These are phyloP conservation scores for Schizotus pectinicornis DNA, from an alignment of 2,888 invertebrate species.

Conservation along the genomic window DNA sequence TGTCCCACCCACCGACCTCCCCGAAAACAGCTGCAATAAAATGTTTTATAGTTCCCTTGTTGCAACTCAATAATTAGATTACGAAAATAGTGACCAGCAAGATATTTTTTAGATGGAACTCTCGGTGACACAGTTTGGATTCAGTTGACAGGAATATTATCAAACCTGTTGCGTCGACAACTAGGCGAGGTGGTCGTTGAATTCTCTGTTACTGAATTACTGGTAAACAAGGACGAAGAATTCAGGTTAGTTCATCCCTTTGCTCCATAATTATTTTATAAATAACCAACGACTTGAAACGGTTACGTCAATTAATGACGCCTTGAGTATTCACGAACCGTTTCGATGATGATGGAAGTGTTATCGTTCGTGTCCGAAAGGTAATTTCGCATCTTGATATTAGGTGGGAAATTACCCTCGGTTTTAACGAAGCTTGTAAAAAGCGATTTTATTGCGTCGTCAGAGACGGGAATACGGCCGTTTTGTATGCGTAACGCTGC, in stretches of 20 bases:
- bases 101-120: slow-evolving; percentile 41
- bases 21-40: slow-evolving; percentile 9
- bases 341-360: not conserved
- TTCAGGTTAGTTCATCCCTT: slow-evolving; percentile 43
- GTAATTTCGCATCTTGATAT: slow-evolving; percentile 18
- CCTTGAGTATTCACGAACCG: too few species aligned
- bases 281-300: too few species aligned
- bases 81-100: too few species aligned
- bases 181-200: slow-evolving; percentile 52
- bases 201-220: slow-evolving; percentile 52
- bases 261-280: too few species aligned
- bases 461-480: not conserved
- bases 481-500: slow-evolving; percentile 13
- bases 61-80: too few species aligned
- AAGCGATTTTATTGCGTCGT: slow-evolving; percentile 11
- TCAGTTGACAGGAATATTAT: slow-evolving; percentile 47
- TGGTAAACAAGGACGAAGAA: slow-evolving; percentile 48
- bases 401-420: slow-evolving; percentile 8
- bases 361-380: slow-evolving; percentile 12
- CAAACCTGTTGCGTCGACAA: slow-evolving; percentile 46
- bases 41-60: not conserved
- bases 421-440: slow-evolving; percentile 7
- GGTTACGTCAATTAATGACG: too few species aligned
- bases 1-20: slow-evolving; percentile 1
- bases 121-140: slow-evolving; percentile 48